Percentiles rank a stretch among this genome's conserved stretches.
phyloP scores from a whole-genome alignment of 2,797 vertebrate species.

The Centropyge bicolor region DNA sequence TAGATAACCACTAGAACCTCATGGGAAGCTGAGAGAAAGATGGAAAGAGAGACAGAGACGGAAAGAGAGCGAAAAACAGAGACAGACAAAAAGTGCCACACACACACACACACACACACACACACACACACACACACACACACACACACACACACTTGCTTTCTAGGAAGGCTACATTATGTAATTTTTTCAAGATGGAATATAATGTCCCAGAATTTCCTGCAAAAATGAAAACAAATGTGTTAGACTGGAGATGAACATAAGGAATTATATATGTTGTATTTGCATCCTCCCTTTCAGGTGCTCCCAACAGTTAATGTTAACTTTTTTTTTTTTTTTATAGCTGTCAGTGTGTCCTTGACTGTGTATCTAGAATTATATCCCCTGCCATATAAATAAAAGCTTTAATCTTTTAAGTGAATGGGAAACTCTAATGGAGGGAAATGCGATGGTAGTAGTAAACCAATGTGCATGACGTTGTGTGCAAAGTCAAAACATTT shows the following conservation, averaged over 20 bases:
- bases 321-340: slow-evolving; percentile 5
- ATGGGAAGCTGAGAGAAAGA: slow-evolving; percentile 39
- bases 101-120: neutral
- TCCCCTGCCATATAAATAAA: slow-evolving; percentile 1
- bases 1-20: slow-evolving; percentile 72
- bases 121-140: neutral
- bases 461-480: neutral
- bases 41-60: slow-evolving; percentile 1
- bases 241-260: neutral
- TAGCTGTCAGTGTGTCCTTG: slow-evolving; percentile 15
- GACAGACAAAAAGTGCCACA: slow-evolving; percentile 7
- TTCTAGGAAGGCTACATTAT: slow-evolving; percentile 31
- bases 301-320: neutral
- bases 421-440: slow-evolving; percentile 10
- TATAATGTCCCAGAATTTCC: neutral
- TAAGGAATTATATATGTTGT: neutral
- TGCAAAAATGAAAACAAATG: neutral
- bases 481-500: neutral
- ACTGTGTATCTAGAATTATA: slow-evolving; percentile 4
- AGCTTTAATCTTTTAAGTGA: slow-evolving; percentile 6
- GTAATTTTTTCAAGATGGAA: slow-evolving; percentile 20
- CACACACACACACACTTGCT: neutral
- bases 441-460: neutral
- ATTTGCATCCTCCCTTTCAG: neutral
- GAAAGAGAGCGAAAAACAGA: slow-evolving; percentile 17